phyloP scores from a whole-genome alignment of 37 sponge, comb jelly and placozoan species.

The Cliona cf. orientalis region DNA sequence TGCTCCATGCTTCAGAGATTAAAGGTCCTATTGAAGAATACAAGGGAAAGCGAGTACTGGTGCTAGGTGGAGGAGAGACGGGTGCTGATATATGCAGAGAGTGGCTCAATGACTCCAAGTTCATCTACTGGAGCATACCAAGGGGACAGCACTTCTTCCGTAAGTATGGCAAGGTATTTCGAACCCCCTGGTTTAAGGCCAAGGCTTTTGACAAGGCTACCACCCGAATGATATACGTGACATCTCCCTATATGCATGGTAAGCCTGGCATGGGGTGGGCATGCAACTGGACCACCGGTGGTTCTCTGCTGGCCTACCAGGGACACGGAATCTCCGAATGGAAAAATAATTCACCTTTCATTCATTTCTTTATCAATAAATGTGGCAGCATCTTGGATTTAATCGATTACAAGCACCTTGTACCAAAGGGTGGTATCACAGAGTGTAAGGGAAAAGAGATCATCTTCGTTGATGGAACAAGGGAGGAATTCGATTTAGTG shows the following conservation, averaged over 20 bases:
- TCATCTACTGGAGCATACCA: constrained; percentile 89
- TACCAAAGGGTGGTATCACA: constrained; percentile 73
- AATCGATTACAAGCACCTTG: constrained; percentile 75
- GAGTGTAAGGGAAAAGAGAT: constrained; percentile 59
- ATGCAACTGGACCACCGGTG: constrained; percentile 87
- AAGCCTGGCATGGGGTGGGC: constrained; percentile 86
- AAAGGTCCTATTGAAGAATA: constrained; percentile 52
- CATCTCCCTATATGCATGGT: constrained; percentile 63
- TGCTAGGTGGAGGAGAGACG: constrained; percentile 95
- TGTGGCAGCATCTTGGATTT: constrained; percentile 70
- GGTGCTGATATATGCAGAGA: constrained; percentile 87
- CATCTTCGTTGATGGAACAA: constrained; percentile 65
- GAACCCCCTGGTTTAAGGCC: constrained; percentile 74
- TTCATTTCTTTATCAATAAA: constrained; percentile 75
- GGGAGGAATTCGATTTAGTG: constrained; percentile 73
- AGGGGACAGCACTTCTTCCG: constrained; percentile 90
- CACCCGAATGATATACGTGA: constrained; percentile 55
- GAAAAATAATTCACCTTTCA: constrained; percentile 69
- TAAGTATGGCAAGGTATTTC: constrained; percentile 60
- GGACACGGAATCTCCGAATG: constrained; percentile 90
- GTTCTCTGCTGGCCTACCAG: constrained; percentile 85
- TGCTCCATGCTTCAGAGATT: constrained; percentile 74
- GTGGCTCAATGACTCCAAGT: constrained; percentile 60
- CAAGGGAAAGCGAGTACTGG: constrained; percentile 66
- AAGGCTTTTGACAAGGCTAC: constrained; percentile 86